phyloP scores from a whole-genome alignment of 2,797 vertebrate genomes.

The Steatocranus sp. region DNA sequence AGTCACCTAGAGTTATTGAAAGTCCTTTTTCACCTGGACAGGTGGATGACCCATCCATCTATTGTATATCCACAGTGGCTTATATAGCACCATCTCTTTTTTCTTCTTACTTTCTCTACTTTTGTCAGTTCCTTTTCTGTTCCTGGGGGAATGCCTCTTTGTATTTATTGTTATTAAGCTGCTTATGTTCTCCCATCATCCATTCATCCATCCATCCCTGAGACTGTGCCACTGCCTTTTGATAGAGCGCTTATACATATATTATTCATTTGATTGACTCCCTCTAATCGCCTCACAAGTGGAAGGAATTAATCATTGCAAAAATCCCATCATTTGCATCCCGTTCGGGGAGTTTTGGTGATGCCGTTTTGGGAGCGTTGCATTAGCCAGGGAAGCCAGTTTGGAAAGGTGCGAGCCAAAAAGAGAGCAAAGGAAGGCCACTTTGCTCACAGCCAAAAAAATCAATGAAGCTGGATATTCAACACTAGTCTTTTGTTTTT shows the following conservation, averaged over 20 bases:
- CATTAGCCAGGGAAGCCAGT: not conserved
- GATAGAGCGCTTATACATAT: constrained; percentile 51
- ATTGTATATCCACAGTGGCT: not conserved
- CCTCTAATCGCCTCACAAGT: constrained; percentile 58
- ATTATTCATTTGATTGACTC: constrained; percentile 72
- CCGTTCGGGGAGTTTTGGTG: constrained; percentile 11
- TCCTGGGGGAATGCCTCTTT: constrained; percentile 10
- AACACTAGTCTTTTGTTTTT: constrained; percentile 59
- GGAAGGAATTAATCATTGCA: constrained; percentile 62
- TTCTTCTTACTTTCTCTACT: not conserved
- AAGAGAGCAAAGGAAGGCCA: not conserved
- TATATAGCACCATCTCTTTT: not conserved
- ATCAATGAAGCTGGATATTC: constrained; percentile 67
- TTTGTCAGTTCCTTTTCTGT: not conserved
- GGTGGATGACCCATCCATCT: constrained; percentile 28
- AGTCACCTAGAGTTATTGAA: constrained; percentile 5
- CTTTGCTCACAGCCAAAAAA: constrained; percentile 30
- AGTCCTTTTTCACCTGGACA: constrained; percentile 6
- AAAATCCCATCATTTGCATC: constrained; percentile 52
- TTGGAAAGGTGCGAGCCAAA: constrained; percentile 7
- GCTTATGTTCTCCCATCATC: constrained; percentile 43
- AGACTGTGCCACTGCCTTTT: constrained; percentile 32
- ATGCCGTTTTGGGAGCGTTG: not conserved
- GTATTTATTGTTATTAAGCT: constrained; percentile 56
- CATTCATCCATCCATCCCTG: constrained; percentile 18